phyloP scores from a whole-genome alignment of 35 echinoderm and acorn worm species.

The Holothuria glaberrima region DNA sequence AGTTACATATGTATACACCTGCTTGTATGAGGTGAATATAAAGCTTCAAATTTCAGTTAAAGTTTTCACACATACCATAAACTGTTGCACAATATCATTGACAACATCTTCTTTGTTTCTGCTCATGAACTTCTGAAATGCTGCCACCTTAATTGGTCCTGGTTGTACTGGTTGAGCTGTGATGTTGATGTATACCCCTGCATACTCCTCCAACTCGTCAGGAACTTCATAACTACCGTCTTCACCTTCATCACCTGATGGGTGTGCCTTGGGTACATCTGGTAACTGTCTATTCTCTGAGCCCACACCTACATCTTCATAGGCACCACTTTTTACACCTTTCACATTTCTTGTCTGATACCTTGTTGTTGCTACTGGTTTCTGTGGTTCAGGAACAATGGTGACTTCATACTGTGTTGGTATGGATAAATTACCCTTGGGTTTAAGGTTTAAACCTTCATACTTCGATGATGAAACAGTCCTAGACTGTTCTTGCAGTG shows the following conservation, averaged over 20 bases:
- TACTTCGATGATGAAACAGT: neutral
- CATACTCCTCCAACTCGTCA: neutral
- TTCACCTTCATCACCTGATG: neutral
- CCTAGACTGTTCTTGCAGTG: neutral
- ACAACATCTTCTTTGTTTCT: neutral
- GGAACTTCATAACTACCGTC: neutral
- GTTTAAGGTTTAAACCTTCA: neutral
- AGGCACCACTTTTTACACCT: neutral
- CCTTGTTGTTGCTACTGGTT: neutral
- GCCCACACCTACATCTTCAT: neutral
- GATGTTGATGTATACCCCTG: neutral
- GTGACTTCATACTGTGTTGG: neutral
- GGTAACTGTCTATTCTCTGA: conserved; percentile 19
- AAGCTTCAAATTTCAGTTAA: no score
- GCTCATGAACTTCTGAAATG: conserved; percentile 13
- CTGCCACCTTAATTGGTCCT: neutral
- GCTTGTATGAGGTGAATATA: no score
- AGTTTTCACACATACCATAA: neutral
- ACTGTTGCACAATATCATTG: conserved; percentile 1
- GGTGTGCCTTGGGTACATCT: neutral
- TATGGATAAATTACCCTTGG: no score
- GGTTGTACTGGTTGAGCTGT: neutral
- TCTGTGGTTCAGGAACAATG: no score
- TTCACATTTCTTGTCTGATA: neutral
- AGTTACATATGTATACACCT: no score